These are phyloP conservation scores for Allacma fusca DNA, from an alignment of 2,888 invertebrate species.

Conservation along the genomic window DNA sequence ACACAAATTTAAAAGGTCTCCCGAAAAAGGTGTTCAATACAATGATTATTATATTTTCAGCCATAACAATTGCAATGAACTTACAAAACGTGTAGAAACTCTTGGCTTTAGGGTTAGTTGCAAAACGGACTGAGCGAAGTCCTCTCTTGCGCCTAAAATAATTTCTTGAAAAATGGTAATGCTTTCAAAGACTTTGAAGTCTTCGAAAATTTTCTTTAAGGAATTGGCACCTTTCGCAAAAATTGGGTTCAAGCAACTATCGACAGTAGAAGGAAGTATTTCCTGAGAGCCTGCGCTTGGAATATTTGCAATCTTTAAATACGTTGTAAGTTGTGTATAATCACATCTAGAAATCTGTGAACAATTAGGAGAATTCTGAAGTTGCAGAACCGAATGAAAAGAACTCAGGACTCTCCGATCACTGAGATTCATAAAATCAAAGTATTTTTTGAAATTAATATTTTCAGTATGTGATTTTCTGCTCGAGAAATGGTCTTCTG, in stretches of 20 bases:
- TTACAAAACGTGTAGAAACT: constrained; percentile 45
- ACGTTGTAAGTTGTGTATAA: constrained; percentile 31
- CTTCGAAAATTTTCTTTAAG: constrained; percentile 49
- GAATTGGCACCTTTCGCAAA: constrained; percentile 42
- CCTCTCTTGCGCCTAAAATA: constrained; percentile 53
- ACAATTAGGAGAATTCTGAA: background rate
- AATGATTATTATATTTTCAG: no score
- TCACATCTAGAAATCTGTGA: background rate
- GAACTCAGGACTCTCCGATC: background rate
- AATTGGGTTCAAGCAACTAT: constrained; percentile 42
- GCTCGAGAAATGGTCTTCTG: background rate
- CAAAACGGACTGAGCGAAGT: constrained; percentile 51
- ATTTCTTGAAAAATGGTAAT: constrained; percentile 54
- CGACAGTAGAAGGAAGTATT: constrained; percentile 30
- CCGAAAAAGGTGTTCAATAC: no score
- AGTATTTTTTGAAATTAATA: constrained; percentile 18
- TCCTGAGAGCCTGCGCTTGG: constrained; percentile 38
- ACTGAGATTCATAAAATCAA: constrained; percentile 14
- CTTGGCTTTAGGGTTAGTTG: constrained; percentile 38
- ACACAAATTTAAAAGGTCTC: background rate
- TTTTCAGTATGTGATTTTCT: background rate
- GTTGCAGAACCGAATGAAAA: constrained; percentile 1
- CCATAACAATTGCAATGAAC: no score
- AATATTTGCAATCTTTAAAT: constrained; percentile 34
- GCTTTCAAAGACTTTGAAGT: constrained; percentile 50